Evolutionary conservation across 2,113 vertebrate genomes (phyloP), one percentile per base, ranked within the genome.

Genomic region (Lanius collurio): DNA sequence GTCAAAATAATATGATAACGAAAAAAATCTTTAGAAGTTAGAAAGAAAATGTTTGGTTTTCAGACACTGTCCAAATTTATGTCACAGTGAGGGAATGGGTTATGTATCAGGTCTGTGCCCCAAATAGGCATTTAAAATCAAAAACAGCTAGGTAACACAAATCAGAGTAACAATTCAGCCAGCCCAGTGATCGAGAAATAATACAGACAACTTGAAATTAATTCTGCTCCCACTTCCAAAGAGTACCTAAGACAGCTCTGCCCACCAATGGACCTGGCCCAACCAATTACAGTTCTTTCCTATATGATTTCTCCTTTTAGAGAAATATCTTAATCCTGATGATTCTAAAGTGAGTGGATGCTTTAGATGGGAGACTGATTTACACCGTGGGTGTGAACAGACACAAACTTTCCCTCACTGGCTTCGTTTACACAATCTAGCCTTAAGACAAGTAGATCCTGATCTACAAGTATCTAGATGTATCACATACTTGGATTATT

Each of bases 401-500:
- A 52, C 49, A 56, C 23, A 56, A 52, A 39, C 37, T 69, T 65
- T 44, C 76, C 68, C 57, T 37, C 23, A 6, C 7, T 24, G 28
- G 37, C 12, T 91, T 85, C 84, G 21, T 53, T 75, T 60, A 79
- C 6, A 24, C 37, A 78, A 5, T 16, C 7, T 24, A 87, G 55
- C 57, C 64, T 96, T 88, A 86, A 93, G 64, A 87, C 79, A 93
- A 95, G 85, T 28, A 97, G 95, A 96, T 83, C 56, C 75, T 88
- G 81, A 83, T 87, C 83, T 78, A 81, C 31, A 26, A n/a, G 49
- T 39, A 92, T 49, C 82, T 87, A 35, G 31, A 85, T 95, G 70
- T 93, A 86, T 96, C 76, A 39, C 89, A 89, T 14, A 84, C 50
- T 78, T 79, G 76, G 97, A 97, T 98, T 98, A 96, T 96, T 90